These are phyloP conservation scores for Muscidifurax raptorellus DNA, from an alignment of 1,140 invertebrate species.

Conservation along the genomic window DNA sequence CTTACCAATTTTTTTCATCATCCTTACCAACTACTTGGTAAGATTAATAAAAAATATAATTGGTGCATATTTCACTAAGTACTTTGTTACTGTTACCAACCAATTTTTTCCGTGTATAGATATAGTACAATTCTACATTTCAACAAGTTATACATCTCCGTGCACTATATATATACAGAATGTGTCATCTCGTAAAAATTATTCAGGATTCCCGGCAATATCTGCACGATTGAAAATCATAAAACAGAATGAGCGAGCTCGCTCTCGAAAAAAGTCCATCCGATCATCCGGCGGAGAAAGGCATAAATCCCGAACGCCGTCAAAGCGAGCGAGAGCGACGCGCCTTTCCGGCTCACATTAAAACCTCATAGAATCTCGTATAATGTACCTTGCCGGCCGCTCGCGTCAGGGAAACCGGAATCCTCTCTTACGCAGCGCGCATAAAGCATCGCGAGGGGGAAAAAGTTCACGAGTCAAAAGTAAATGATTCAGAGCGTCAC, in stretches of 20 bases:
- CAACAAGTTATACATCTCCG: no score
- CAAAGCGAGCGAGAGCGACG: background rate
- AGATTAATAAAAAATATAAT: no score
- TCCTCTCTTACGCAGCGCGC: background rate
- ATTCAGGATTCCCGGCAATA: background rate
- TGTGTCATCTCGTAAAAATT: no score
- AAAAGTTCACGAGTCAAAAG: background rate
- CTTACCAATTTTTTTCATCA: no score
- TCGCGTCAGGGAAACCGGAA: constrained; percentile 2
- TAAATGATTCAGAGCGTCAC: constrained; percentile 2
- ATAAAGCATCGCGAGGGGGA: background rate
- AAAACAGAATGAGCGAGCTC: background rate
- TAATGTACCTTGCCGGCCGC: background rate
- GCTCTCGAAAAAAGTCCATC: background rate
- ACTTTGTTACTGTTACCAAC: no score
- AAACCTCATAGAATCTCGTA: constrained; percentile 23
- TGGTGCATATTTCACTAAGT: no score
- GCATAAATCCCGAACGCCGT: background rate
- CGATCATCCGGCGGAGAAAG: background rate
- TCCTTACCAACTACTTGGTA: no score
- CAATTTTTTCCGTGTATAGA: no score
- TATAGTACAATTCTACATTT: no score
- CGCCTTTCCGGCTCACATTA: constrained; percentile 13
- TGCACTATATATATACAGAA: no score
- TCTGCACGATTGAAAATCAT: background rate